Evolutionary conservation across 2,113 vertebrate species (phyloP), one percentile per base, ranked within the genome.

Genomic region (Siphamia tubifer): DNA sequence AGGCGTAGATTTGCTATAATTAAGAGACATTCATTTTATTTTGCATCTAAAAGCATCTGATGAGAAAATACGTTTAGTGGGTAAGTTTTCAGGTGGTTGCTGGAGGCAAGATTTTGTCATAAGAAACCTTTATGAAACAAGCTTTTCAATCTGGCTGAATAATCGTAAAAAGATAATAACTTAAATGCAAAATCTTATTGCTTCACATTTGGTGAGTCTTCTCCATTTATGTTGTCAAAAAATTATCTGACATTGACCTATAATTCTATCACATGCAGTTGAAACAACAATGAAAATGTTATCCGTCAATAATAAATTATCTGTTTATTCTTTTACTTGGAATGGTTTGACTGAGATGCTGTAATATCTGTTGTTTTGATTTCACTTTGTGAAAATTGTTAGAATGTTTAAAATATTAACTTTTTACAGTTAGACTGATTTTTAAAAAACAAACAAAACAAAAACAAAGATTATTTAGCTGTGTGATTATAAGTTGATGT

Each of bases 401-500:
- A 15, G 16, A 60, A 28, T 53, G 12, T 24, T n/a, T 13, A 42
- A 58, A 68, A 58, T 43, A 12, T 47, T 30, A 38, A 35, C 63
- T 66, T 60, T 51, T 36, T n/a, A n/a, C n/a, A n/a, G n/a, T n/a
- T n/a, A n/a, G n/a, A n/a, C n/a, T n/a, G n/a, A n/a, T n/a, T n/a
- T n/a, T n/a, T n/a, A n/a, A n/a, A n/a, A n/a, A n/a, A n/a, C n/a
- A n/a, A n/a, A n/a, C n/a, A n/a, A n/a, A n/a, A n/a, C n/a, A n/a
- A n/a, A n/a, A n/a, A n/a, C 3, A 48, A 15, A 2, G 52, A 8
- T 49, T 38, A 17, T 34, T 68, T 45, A 16, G 16, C 30, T 63
- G 17, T 68, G 44, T 75, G 27, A 48, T 15, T 30, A 48, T 62
- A 62, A 38, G 30, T 55, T 71, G 19, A 42, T 52, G 55, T 66